Evolutionary conservation across 2,797 vertebrate genomes (phyloP), one percentile per base, ranked within the genome.

Genomic region (Mergus octosetaceus): DNA sequence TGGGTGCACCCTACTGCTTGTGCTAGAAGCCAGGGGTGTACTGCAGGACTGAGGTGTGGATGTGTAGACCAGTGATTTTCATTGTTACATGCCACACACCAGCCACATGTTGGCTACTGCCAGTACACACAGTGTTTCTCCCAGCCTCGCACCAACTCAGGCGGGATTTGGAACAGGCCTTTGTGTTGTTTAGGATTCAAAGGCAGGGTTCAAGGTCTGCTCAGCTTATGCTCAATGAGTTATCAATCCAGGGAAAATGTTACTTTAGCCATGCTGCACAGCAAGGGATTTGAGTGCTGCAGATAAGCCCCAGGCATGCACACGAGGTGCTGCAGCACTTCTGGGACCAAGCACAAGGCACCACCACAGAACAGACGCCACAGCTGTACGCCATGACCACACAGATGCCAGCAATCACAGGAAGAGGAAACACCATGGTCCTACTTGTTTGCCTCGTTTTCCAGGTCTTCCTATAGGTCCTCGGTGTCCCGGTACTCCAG

Each of bases 391-490:
- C 32, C 41, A 64, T 3, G 8, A 53, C 41, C 70, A 87, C 61
- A 57, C 30, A 71, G 27, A 89, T 1, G 3, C 68, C n/a, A n/a
- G 0, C 3, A 85, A 32, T 13, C 57, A 79, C 1, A 3, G 17
- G 6, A 80, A 74, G 28, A 41, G 9, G 21, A 89, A 83, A 70
- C 70, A 83, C 7, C 6, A 0, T 54, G 53, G 16, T 89, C 96
- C 96, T 97, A 99, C 99, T 98, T 99, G 99, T 97, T 99, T 99
- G 80, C 99, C 99, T 98, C 99, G 98, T 97, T 99, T 99, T 74
- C 99, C 99, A 27, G 99, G 99, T 96, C 99, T 98, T 85, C 99
- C 99, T 6, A 98, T 99, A 58, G 99, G 99, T 94, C 99, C 99
- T 97, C 99, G 98, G 97, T 99, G 98, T 95, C 99, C 99, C 71